Base-by-base conservation (phyloP, 2,797 vertebrate species). In the Bradypodion pumilum region DNA sequence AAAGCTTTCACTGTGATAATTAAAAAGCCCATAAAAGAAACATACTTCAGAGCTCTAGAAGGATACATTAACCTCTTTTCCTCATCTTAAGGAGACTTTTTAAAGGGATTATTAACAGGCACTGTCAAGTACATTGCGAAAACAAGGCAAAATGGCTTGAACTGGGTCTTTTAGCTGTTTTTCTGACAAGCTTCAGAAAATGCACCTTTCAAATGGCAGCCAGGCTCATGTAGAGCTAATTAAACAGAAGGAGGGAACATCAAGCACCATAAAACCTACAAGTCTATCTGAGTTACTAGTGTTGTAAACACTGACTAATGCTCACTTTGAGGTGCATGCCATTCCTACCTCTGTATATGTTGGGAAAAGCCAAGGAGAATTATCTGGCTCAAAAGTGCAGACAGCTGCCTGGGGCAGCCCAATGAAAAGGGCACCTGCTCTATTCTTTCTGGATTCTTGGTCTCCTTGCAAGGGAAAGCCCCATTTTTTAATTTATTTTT, bases 1-100 rank as follows among this genome's bases (percentile, higher is more conserved):
- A 83, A 56, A 82, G 42, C 80, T 88, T 76, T 0, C 80, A 46
- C 40, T 89, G 81, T n/a, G 78, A 88, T 10, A 69, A 73, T 78
- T 87, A 77, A 8, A n/a, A 83, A n/a, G 5, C 62, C 89, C 80
- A 92, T 70, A 93, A 94, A 91, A 16, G 21, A 52, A 84, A 62
- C n/a, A 59, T 37, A 63, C 80, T 85, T 92, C 85, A 85, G 77
- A 85, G 77, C 8, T 83, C 74, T 66, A 78, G 90, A 70, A 74
- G 83, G 89, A 62, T 87, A 73, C 49, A 85, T 87, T 80, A 81
- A 78, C 80, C 65, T 81, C 42, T 80, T 85, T 68, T 62, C 80
- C 84, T 88, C 73, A 78, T 84, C 32, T n/a, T 86, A 35, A 40
- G 65, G 74, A 83, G 25, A 1, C 32, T 49, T 74, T 89, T 93